A percentile compares a stretch with the other conserved stretches of the same genome.
phyloP scores from a whole-genome alignment of 2,888 invertebrate species.

The Rhabditoides inermis region DNA sequence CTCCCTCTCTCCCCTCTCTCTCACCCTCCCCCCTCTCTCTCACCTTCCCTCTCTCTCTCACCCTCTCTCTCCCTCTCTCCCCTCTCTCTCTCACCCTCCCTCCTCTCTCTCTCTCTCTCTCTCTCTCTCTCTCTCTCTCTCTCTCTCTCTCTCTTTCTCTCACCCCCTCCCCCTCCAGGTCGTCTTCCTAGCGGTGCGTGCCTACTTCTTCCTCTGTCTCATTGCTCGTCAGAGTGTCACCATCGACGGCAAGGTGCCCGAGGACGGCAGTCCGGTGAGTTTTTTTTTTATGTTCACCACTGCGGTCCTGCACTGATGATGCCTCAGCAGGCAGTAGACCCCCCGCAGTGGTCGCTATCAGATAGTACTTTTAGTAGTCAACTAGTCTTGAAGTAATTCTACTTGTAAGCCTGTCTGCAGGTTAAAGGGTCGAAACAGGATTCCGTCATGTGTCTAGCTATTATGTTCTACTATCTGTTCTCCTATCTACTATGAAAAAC shows the following conservation, averaged over 20 bases:
- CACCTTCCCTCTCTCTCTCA: conserved; percentile 40
- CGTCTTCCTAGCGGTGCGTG: conserved; percentile 45
- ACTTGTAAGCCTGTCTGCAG: too few relatives aligned
- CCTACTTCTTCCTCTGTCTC: conserved; percentile 44
- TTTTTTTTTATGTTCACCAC: neutral
- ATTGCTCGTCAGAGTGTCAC: conserved; percentile 42
- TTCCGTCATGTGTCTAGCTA: too few relatives aligned
- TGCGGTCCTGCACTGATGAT: too few relatives aligned
- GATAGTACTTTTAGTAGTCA: too few relatives aligned
- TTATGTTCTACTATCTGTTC: too few relatives aligned
- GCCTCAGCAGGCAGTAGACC: too few relatives aligned
- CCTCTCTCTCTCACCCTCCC: neutral
- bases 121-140: neutral
- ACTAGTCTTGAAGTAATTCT: too few relatives aligned
- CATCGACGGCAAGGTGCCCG: conserved; percentile 29
- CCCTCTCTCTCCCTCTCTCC: conserved; percentile 11
- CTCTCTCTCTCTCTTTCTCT: neutral
- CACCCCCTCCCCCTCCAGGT: conserved; percentile 25
- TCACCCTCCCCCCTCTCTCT: conserved; percentile 45
- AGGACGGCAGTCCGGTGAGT: conserved; percentile 15
- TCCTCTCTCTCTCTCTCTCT: neutral
- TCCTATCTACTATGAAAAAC: too few relatives aligned
- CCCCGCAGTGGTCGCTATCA: too few relatives aligned
- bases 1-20: conserved; percentile 40
- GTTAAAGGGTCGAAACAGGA: too few relatives aligned